Conservation (phyloP, 2,888 invertebrate genomes). For the Dimorphilus gyrociliatus region DNA sequence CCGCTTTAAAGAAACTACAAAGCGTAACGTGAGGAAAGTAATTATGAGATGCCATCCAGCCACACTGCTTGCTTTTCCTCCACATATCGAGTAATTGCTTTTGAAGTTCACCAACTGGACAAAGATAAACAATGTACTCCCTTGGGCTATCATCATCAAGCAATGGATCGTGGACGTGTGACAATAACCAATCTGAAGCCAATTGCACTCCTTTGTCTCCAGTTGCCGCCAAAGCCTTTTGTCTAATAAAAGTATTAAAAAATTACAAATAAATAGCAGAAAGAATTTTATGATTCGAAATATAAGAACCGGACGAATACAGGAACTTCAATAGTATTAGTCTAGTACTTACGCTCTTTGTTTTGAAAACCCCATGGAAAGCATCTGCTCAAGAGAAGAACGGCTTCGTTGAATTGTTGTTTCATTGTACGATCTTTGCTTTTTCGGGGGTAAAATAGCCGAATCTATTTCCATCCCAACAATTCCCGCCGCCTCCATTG, state of each 20-base stretch:
- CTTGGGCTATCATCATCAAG: constrained; percentile 59
- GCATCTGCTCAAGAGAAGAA: constrained; percentile 53
- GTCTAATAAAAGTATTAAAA: no score
- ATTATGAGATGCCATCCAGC: constrained; percentile 79
- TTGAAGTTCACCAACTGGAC: constrained; percentile 56
- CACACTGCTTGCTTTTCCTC: constrained; percentile 52
- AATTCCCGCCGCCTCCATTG: no score
- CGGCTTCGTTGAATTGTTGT: constrained; percentile 12
- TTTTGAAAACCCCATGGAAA: constrained; percentile 75
- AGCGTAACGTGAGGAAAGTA: constrained; percentile 76
- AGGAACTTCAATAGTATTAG: no score
- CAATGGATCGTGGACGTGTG: constrained; percentile 67
- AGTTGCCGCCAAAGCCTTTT: constrained; percentile 74
- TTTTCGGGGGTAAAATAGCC: constrained; percentile 11
- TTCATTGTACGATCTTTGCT: constrained; percentile 9
- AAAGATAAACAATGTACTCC: constrained; percentile 71
- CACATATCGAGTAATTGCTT: constrained; percentile 54
- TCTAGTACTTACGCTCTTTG: constrained; percentile 73
- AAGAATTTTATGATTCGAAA: no score
- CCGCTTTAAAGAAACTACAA: constrained; percentile 61
- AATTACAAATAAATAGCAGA: no score
- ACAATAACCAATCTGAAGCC: constrained; percentile 70
- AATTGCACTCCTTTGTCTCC: constrained; percentile 70
- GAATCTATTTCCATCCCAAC: no score
- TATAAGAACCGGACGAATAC: no score